These are phyloP conservation scores for Oplegnathus fasciatus DNA, from an alignment of 2,113 vertebrate genomes.

Conservation along the genomic window DNA sequence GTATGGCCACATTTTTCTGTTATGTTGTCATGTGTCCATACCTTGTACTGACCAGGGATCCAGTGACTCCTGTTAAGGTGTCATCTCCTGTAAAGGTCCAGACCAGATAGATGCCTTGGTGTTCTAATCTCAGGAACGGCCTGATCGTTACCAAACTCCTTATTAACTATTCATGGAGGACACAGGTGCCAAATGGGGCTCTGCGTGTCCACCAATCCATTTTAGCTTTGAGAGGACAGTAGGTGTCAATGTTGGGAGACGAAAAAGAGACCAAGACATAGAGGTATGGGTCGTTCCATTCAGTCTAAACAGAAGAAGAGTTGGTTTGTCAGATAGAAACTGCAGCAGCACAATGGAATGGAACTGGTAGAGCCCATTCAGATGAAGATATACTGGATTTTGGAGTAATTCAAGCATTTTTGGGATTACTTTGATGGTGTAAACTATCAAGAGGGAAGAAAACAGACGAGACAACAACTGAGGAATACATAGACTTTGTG, in stretches of 20 bases:
- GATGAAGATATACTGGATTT: neutral
- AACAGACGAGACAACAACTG: neutral
- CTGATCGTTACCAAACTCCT: constrained; percentile 83
- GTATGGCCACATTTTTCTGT: neutral
- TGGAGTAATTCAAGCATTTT: neutral
- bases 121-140: constrained; percentile 73
- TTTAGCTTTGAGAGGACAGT: constrained; percentile 16
- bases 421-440: neutral
- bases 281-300: neutral
- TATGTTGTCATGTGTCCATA: constrained; percentile 17
- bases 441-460: neutral
- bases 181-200: constrained; percentile 75
- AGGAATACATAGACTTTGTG: neutral
- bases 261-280: neutral
- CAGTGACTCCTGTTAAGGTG: constrained; percentile 34
- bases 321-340: neutral
- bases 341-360: neutral
- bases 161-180: constrained; percentile 83
- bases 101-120: constrained; percentile 29
- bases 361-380: neutral
- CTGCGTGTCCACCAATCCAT: constrained; percentile 53
- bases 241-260: constrained; percentile 40
- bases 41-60: constrained; percentile 23
- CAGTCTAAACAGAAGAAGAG: neutral
- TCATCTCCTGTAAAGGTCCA: constrained; percentile 37